phyloP scores from a whole-genome alignment of 2,888 invertebrate species.

The Hydrotaea cyrtoneurina region DNA sequence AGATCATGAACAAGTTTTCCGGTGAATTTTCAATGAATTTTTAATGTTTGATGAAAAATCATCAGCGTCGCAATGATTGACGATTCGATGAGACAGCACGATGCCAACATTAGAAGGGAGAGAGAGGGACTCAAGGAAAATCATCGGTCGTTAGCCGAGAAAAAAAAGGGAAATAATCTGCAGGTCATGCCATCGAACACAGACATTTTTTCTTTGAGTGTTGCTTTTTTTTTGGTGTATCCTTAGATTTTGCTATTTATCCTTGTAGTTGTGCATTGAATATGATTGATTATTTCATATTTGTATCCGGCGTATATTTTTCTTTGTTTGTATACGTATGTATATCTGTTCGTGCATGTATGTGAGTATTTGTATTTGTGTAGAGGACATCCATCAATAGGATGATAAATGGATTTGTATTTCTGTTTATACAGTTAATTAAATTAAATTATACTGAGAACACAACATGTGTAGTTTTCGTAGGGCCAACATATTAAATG shows the following conservation, averaged over 20 bases:
- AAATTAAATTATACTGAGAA: slow-evolving; percentile 32
- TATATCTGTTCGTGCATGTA: not conserved
- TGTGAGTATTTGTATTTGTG: not conserved
- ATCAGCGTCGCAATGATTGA: not conserved
- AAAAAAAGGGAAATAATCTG: not conserved
- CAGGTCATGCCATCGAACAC: too few relatives aligned
- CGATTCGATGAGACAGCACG: not conserved
- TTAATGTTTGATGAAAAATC: not conserved
- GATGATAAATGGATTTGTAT: slow-evolving; percentile 53
- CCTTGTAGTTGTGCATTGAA: not conserved
- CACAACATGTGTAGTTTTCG: slow-evolving; percentile 20
- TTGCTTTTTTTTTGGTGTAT: not conserved
- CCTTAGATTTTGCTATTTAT: not conserved
- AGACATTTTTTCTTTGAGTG: not conserved
- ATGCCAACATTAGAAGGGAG: not conserved
- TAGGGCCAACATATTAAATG: not conserved
- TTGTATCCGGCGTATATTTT: not conserved
- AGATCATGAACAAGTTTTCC: not conserved
- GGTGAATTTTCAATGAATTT: slow-evolving; percentile 15
- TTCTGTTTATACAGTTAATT: slow-evolving; percentile 56
- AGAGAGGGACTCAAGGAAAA: not conserved
- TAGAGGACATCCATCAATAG: slow-evolving; percentile 51
- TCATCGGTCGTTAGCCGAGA: not conserved
- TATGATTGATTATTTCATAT: slow-evolving; percentile 20
- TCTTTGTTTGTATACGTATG: not conserved